A percentile compares a stretch with the other conserved stretches of the same genome.
phyloP scores from a whole-genome alignment of 2,113 vertebrate genomes.

The Bothrops jararaca region DNA sequence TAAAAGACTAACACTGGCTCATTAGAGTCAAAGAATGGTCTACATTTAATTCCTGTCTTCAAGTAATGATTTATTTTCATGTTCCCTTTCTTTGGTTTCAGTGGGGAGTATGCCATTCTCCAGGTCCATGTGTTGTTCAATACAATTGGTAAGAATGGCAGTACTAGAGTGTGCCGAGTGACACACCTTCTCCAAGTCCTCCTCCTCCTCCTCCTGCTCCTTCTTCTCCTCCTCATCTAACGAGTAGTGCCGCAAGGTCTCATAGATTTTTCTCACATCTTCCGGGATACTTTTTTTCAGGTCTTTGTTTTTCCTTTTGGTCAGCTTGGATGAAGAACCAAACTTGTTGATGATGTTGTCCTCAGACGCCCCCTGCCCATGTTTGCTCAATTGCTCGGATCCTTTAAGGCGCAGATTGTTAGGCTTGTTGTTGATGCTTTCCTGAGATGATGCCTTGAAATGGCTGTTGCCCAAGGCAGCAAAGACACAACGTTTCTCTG shows the following conservation, averaged over 20 bases:
- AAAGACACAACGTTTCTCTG: conserved; percentile 91
- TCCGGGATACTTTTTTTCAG: conserved; percentile 84
- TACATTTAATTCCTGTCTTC: conserved; percentile 73
- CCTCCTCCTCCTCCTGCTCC: conserved; percentile 73
- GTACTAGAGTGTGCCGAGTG: conserved; percentile 80
- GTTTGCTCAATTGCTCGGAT: conserved; percentile 78
- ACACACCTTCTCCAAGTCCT: conserved; percentile 73
- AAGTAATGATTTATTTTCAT: conserved; percentile 72
- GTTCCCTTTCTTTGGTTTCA: conserved; percentile 80
- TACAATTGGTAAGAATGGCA: conserved; percentile 76
- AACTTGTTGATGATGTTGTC: conserved; percentile 96
- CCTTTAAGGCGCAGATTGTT: conserved; percentile 90
- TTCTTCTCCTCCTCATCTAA: conserved; percentile 79
- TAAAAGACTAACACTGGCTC: conserved; percentile 46
- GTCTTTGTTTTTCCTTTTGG: conserved; percentile 89
- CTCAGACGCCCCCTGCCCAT: conserved; percentile 83
- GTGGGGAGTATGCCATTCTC: conserved; percentile 77
- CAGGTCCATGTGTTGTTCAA: conserved; percentile 71
- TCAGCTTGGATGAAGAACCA: conserved; percentile 83
- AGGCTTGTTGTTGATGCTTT: conserved; percentile 92
- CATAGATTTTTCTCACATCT: conserved; percentile 81
- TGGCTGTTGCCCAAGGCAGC: conserved; percentile 85
- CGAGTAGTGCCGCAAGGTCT: conserved; percentile 79
- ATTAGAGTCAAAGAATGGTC: conserved; percentile 48
- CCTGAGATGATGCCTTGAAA: conserved; percentile 94